Base-by-base conservation (phyloP, 53 echinoderm and acorn worm species). In the Crossaster papposus region DNA sequence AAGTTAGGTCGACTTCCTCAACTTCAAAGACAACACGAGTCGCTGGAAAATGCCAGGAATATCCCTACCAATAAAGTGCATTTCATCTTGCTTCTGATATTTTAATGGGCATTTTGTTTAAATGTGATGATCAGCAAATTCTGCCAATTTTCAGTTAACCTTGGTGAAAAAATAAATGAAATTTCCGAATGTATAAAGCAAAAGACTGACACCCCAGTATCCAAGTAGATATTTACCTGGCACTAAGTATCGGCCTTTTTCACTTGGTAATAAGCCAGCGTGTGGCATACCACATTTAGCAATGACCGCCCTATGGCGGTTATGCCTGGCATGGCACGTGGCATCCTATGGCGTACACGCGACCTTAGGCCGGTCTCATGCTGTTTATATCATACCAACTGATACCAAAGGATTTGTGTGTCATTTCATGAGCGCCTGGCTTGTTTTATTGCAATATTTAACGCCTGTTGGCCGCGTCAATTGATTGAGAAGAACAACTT, bases 401-500 rank as follows among this genome's bases (percentile, higher is more conserved):
- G 2, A 44, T 14, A 51, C 51, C 50, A 22, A 28, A 78, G 50
- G 78, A 44, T 78, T 44, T 51, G 26, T 51, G 51, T 78, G 50
- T 51, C 78, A 51, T 78, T 44, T 50, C 80, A 54, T n/a, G n/a
- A n/a, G 18, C 54, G 50, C 55, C 29, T 32, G 54, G 26, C 51
- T 51, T 29, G 58, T 80, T 54, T 58, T 51, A 55, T 79, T 79
- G 29, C 28, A 9, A 79, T 53, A 79, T 79, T 53, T 74, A 34
- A 80, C 80, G 80, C 80, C 80, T 51, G 54, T 80, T 54, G 33
- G 80, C 50, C n/a, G 51, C 30, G 80, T 18, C 55, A 30, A 53
- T 28, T 80, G 80, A 80, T 80, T 80, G 80, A 55, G 31, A 80
- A 3, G 55, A 80, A 80, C 80, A 80, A 29, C 58, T 80, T 80